Base-by-base conservation (phyloP, 2,888 invertebrate species). In the Hymenopus coronatus region DNA sequence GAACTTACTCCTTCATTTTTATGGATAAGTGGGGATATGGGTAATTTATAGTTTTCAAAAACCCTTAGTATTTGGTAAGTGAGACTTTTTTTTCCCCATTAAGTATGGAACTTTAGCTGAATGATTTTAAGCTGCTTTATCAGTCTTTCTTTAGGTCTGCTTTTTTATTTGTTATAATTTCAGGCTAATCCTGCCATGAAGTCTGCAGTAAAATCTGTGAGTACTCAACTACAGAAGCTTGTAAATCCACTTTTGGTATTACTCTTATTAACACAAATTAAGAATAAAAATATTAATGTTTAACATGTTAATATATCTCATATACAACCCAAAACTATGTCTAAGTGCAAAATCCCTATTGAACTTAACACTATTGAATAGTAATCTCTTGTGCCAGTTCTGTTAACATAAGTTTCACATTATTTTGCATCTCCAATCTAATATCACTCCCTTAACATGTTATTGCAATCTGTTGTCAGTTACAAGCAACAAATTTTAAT, bases 181-280 rank as follows among this genome's bases (percentile, higher is more conserved):
- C 95, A 98, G 98, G 97, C 98, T 91, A 98, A 98, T 94, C 98
- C 98, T 92, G 98, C 98, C 92, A 96, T 98, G 94, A 98, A 97
- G 94, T 97, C 97, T 93, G 98, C 98, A 92, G 98, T 98, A 90
- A 97, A 98, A 95, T 96, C 97, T 95, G 98, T 98, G 96, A 97
- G 97, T 96, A 83, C 20, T 25, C 54, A 70, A 70, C 54, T 70
- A 70, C 54, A 20, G 54, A 70, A 70, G 54, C 54, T 70, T 70
- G 20, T 70, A 70, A 70, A 70, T 14, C 54, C 54, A 20, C 54
- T 70, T 70, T 70, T 70, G 54, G 25, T 70, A 70, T 6, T 20
- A 70, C 20, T 70, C 20, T 70, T 70, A 70, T 20, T 3, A 25
- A 70, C 54, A 14, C 3, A 70, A 70, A 70, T 70, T 70, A 70